Conservation (phyloP, 37 sponge, comb jelly and placozoan genomes). For the Hexactinellida sp. region DNA sequence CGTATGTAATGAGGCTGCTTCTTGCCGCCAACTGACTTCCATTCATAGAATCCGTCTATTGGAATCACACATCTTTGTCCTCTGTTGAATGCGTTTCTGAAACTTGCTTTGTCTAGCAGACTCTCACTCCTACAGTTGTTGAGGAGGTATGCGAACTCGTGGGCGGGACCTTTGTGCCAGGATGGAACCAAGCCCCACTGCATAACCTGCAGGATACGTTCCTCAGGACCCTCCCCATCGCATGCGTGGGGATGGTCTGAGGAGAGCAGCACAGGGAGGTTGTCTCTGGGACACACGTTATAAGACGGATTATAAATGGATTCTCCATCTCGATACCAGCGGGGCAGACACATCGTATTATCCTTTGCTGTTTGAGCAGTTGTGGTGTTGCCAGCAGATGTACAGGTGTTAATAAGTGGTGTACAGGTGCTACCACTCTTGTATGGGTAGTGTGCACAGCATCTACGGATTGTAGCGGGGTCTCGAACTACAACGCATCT, state of each 20-base stretch:
- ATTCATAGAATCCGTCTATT: constrained; percentile 48
- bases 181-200: constrained; percentile 81
- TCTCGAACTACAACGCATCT: background rate
- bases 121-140: constrained; percentile 77
- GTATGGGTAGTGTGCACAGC: constrained; percentile 1
- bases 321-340: background rate
- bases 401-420: too few species aligned
- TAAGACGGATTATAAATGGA: background rate
- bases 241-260: background rate
- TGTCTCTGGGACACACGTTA: background rate
- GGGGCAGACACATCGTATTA: background rate
- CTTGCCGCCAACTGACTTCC: background rate
- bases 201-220: constrained; percentile 73
- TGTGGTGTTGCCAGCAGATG: background rate
- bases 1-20: background rate
- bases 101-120: constrained; percentile 68
- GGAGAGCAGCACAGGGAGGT: constrained; percentile 5
- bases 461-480: background rate
- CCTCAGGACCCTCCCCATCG: constrained; percentile 21
- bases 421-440: background rate
- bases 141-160: constrained; percentile 31
- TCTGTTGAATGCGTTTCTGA: constrained; percentile 44
- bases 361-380: background rate
- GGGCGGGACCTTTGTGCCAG: constrained; percentile 53
- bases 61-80: constrained; percentile 74